These are phyloP conservation scores for Cryptoprocta ferox DNA, from an alignment of 2,797 vertebrate species.

Conservation along the genomic window DNA sequence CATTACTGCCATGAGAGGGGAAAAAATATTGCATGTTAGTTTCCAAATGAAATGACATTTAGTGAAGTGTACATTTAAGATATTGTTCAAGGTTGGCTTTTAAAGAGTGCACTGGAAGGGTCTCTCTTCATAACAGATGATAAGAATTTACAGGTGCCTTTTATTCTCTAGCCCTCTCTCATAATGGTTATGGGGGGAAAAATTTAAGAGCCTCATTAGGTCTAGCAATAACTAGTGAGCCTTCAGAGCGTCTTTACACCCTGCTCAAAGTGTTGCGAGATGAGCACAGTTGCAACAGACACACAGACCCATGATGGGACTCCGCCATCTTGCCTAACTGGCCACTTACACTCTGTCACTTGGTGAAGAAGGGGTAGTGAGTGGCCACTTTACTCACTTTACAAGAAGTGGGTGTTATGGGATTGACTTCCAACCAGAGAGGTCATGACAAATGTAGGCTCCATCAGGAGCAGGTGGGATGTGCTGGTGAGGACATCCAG, in stretches of 20 bases:
- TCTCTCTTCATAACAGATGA: neutral
- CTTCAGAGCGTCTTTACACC: neutral
- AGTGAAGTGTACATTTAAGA: conserved; percentile 44
- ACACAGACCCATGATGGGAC: accelerated
- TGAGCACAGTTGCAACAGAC: neutral
- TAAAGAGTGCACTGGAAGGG: neutral
- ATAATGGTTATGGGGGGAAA: neutral
- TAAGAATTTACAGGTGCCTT: neutral
- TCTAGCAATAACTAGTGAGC: neutral
- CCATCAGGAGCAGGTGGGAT: neutral
- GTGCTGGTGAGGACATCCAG: neutral
- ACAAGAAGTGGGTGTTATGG: neutral
- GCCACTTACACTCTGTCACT: neutral
- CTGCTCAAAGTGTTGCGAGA: neutral
- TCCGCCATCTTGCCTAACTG: neutral
- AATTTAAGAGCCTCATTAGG: neutral
- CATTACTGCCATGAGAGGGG: conserved; percentile 55
- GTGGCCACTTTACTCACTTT: too few species aligned
- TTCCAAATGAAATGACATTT: conserved; percentile 71
- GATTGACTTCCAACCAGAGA: neutral
- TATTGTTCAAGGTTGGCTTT: conserved; percentile 57
- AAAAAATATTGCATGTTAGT: conserved; percentile 38
- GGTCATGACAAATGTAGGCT: too few species aligned
- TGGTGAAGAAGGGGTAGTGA: neutral
- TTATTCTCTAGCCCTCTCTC: neutral